Evolutionary conservation across 2,888 invertebrate genomes (phyloP), one percentile per base, ranked within the genome.

Genomic region (Eucriotettix oculatus): DNA sequence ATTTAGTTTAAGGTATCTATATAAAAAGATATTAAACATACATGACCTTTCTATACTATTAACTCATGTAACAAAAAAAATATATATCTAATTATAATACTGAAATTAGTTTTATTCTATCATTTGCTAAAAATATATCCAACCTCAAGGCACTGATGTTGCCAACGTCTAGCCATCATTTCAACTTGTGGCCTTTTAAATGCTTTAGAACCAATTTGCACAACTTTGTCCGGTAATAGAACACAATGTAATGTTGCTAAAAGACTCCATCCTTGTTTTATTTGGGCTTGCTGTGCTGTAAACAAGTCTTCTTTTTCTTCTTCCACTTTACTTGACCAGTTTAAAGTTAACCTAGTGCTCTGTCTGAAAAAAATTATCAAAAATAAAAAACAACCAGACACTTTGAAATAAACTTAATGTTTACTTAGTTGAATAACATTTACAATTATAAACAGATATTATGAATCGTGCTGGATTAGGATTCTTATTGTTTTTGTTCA

Each of bases 181-280:
- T 99, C 98, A 9, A 99, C 92, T 74, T 93, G 91, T 0, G 97
- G 96, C n/a, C 93, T 82, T 71, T 95, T 92, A 75, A 92, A 95
- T 63, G 81, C 82, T 72, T 83, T 85, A 0, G 86, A 84, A 44
- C 87, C 87, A 69, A 79, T 74, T 68, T 66, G 74, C 68, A 69
- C 76, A 61, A 96, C 88, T 72, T 94, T 91, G 68, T 98, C 97
- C 0, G 98, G 97, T 62, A 99, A 76, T 56, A 97, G 78, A 41
- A 98, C 94, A 69, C 97, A 97, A 74, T 99, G 98, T 56, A 98
- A 79, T 0, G 98, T 95, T 0, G 98, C 96, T 59, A 98, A 76
- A 17, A 96, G 78, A 40, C 94, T 95, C 98, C 99, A 99, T 65
- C 96, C 96, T 72, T 96, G 94, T 73, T 95, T 96, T 67, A 95